Percentiles rank a stretch among this genome's conserved stretches.
These are phyloP conservation scores for Watersipora subatra DNA, from an alignment of 1,140 invertebrate species.

Conservation along the genomic window DNA sequence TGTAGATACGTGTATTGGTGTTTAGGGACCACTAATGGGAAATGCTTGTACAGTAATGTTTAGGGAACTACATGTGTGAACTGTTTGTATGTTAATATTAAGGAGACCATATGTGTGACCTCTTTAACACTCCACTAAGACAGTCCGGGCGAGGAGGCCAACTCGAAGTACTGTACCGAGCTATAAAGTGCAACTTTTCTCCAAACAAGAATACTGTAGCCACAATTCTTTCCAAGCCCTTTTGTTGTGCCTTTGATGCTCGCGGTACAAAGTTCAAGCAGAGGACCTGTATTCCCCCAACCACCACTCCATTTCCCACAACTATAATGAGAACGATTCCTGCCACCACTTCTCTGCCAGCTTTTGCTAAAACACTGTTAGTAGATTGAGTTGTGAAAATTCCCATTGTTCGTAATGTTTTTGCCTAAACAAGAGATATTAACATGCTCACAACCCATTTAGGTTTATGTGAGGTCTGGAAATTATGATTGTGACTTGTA, in stretches of 20 bases:
- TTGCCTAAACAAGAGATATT: neutral
- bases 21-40: too few species aligned
- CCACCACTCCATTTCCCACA: too few species aligned
- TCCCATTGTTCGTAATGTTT: neutral
- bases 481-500: neutral
- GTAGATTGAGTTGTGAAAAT: neutral
- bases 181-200: neutral
- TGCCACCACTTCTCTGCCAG: neutral
- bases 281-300: neutral
- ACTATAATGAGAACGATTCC: too few species aligned
- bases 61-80: too few species aligned
- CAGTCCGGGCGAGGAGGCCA: neutral
- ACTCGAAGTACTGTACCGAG: neutral
- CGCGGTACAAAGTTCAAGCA: neutral
- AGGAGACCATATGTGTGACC: neutral
- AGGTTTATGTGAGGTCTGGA: neutral
- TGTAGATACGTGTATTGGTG: too few species aligned
- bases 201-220: neutral
- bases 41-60: too few species aligned
- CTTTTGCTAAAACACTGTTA: neutral
- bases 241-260: neutral
- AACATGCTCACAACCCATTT: too few species aligned
- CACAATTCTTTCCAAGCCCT: neutral
- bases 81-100: too few species aligned
- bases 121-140: neutral